A percentile compares a stretch with the other conserved stretches of the same genome.
Evolutionary conservation across 2,797 vertebrate species (phyloP).

Genomic region (Xiphophorus birchmanni): DNA sequence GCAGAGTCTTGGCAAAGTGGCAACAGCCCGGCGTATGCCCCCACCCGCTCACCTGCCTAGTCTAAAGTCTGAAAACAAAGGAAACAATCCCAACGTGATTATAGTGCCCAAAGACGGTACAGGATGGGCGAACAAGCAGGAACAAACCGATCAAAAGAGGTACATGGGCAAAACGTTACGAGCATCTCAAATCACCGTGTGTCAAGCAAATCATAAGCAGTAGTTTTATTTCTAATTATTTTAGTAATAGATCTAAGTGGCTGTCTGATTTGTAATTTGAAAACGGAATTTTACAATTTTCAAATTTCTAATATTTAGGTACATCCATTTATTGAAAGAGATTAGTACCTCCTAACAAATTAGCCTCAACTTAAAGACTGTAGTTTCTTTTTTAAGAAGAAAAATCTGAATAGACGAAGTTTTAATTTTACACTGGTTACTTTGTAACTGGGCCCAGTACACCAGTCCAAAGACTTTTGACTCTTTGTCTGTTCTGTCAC

Average conservation of each 20-base stretch:
- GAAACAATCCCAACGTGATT: conserved; percentile 99
- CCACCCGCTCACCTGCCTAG: conserved; percentile 99
- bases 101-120: conserved; percentile 99
- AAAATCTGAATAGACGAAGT: conserved; percentile 2
- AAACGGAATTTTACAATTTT: neutral
- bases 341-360: neutral
- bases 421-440: conserved; percentile 2
- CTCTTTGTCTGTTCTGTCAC: neutral
- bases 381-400: neutral
- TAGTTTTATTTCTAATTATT: neutral
- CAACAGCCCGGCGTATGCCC: conserved; percentile 98
- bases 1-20: conserved; percentile 99
- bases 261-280: neutral
- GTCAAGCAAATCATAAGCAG: neutral
- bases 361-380: neutral
- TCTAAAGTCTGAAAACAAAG: conserved; percentile 99
- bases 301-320: neutral
- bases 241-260: neutral
- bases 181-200: neutral
- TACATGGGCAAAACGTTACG: conserved; percentile 46
- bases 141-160: conserved; percentile 99
- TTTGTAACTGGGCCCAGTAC: neutral
- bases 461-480: neutral
- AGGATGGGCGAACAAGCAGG: conserved; percentile 99
- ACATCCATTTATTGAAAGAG: neutral